Percentiles rank a stretch among this genome's conserved stretches.
Conservation (phyloP, 2,797 vertebrate species). For the Alca torda region DNA sequence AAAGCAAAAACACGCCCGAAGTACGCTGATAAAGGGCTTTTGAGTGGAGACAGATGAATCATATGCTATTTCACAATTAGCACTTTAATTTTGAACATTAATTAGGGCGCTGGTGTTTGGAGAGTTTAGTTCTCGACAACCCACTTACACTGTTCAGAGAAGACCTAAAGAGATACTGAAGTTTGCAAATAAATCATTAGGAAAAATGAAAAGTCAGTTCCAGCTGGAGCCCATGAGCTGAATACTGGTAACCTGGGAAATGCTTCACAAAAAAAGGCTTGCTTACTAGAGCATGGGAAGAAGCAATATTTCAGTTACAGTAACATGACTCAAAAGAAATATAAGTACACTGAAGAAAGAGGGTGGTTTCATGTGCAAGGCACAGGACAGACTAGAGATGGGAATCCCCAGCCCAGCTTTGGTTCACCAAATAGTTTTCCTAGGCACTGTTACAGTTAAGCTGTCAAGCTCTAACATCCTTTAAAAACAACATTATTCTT, state of each 20-base stretch:
- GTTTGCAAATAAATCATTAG: slow-evolving; percentile 11
- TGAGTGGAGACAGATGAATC: not conserved
- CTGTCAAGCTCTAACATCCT: not conserved
- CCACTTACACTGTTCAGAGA: not conserved
- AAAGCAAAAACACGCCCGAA: not conserved
- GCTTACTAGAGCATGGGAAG: not conserved
- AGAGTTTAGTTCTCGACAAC: not conserved
- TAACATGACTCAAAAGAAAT: not conserved
- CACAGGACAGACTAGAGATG: not conserved
- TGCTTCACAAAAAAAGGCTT: not conserved
- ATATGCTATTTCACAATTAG: not conserved
- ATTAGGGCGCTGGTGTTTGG: not conserved
- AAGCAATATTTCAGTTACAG: not conserved
- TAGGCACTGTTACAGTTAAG: not conserved
- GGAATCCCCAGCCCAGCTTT: not conserved
- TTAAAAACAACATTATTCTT: not conserved
- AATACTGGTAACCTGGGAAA: not conserved
- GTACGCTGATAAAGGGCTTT: not conserved
- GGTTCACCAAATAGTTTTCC: not conserved
- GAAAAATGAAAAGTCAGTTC: not conserved
- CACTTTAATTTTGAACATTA: not conserved
- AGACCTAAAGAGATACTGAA: not conserved
- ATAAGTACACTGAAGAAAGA: not conserved
- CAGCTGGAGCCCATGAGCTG: not conserved
- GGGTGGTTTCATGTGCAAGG: not conserved